These are phyloP conservation scores for Ostrea edulis DNA, from an alignment of 1,140 invertebrate genomes.

Conservation along the genomic window DNA sequence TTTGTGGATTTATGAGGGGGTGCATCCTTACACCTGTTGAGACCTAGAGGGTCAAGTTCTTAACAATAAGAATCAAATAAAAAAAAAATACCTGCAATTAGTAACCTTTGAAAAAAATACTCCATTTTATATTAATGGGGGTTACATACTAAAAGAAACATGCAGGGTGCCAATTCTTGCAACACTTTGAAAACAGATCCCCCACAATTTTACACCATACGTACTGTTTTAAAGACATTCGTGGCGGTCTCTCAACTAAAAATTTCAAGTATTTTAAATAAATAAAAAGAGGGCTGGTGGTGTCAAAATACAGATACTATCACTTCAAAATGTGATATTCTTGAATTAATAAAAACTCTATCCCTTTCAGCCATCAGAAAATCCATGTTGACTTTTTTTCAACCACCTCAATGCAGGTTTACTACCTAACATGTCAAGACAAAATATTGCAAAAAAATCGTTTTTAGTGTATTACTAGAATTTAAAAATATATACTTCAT, in stretches of 20 bases:
- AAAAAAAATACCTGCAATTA: background rate
- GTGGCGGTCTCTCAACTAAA: background rate
- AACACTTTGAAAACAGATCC: conserved; percentile 20
- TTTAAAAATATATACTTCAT: too few species aligned
- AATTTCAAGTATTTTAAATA: background rate
- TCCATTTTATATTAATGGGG: conserved; percentile 15
- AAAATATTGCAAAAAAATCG: too few species aligned
- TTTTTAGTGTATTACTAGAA: too few species aligned
- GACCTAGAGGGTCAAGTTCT: background rate
- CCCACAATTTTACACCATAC: conserved; percentile 12
- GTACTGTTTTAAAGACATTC: background rate
- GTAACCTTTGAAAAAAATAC: conserved; percentile 17
- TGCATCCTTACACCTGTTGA: conserved; percentile 23
- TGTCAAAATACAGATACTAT: conserved; percentile 5
- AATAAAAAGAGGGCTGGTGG: conserved; percentile 3
- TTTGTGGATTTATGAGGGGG: background rate
- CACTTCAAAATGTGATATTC: background rate
- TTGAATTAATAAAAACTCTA: conserved; percentile 5
- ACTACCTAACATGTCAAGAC: background rate
- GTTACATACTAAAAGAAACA: conserved; percentile 3
- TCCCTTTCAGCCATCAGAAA: background rate
- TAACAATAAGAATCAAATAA: background rate
- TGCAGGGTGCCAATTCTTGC: conserved; percentile 22
- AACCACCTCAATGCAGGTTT: background rate
- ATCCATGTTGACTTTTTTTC: background rate